A percentile compares a stretch with the other conserved stretches of the same genome.
Evolutionary conservation across 2,113 vertebrate genomes (phyloP).

Genomic region (Bufo gargarizans): DNA sequence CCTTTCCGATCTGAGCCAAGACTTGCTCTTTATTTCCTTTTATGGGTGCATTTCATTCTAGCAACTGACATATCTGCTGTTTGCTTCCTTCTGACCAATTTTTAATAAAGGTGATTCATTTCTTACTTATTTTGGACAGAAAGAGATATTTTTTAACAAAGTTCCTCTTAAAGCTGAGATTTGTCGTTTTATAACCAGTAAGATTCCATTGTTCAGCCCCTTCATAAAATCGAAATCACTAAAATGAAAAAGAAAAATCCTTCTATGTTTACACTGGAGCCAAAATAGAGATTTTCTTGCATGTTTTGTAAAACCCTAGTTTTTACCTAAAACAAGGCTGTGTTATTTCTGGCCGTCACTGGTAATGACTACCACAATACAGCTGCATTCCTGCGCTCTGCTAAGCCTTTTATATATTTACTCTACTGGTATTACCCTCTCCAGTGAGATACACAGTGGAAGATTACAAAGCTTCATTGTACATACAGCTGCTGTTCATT

Average conservation of each 20-base stretch:
- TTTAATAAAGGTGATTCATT: conserved; percentile 14
- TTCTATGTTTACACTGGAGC: conserved; percentile 5
- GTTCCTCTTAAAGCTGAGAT: neutral
- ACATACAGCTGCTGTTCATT: conserved; percentile 4
- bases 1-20: neutral
- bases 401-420: conserved; percentile 26
- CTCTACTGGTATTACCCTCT: conserved; percentile 8
- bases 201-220: neutral
- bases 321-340: conserved; percentile 3
- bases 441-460: neutral
- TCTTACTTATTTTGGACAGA: neutral
- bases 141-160: neutral
- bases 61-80: neutral
- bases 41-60: neutral
- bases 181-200: conserved; percentile 17
- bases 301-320: neutral
- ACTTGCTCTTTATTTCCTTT: conserved; percentile 2
- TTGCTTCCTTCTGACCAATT: neutral
- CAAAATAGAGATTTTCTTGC: neutral
- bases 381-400: neutral
- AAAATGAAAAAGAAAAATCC: neutral
- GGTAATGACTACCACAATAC: neutral
- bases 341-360: neutral
- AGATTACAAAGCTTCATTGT: conserved; percentile 14
- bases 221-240: neutral